Evolutionary conservation across 2,888 invertebrate genomes (phyloP), one percentile per base, ranked within the genome.

Genomic region (Carpatolechia fugitivella): DNA sequence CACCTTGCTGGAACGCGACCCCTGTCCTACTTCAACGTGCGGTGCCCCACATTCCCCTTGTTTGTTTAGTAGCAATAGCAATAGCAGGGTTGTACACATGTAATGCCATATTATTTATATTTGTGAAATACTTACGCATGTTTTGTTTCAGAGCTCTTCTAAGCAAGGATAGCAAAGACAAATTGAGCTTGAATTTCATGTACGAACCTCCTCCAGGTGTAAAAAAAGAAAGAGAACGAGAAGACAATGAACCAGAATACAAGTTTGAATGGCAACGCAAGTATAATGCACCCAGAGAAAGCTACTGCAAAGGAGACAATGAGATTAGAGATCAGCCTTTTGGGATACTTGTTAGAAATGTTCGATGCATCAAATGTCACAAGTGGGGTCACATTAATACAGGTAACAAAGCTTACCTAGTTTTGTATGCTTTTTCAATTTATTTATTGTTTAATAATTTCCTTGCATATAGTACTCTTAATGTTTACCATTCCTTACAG

Each of bases 191-290:
- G 1, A 99, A 98, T 83, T 99, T 99, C 76, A 98, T 99, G 98
- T 99, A 99, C 80, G 99, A 99, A 81, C 98, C 99, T 10, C 99
- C 99, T 31, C 99, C 99, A 16, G 99, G 99, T 47, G 96, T 97
- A 0, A 97, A 97, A 65, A 97, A 97, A 72, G 97, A 97, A 79
- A 91, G 96, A 52, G 97, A 97, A 80, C 94, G 96, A 60, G 97
- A 97, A 78, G 96, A 97, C 69, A 96, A 97, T 76, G 98, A 98
- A 76, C 97, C 97, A 0, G 99, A 99, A 71, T 99, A 97, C 73
- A 99, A 99, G 85, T 99, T 99, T 90, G 99, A 99, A 78, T 99
- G 99, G 99, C 99, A 99, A 84, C 92, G 99, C 46, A 99, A 99
- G 80, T 99, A 98, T 74, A 99, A 99, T 90, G 99, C 99, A 4